These are phyloP conservation scores for Euplexia lucipara DNA, from an alignment of 2,888 invertebrate genomes.

Conservation along the genomic window DNA sequence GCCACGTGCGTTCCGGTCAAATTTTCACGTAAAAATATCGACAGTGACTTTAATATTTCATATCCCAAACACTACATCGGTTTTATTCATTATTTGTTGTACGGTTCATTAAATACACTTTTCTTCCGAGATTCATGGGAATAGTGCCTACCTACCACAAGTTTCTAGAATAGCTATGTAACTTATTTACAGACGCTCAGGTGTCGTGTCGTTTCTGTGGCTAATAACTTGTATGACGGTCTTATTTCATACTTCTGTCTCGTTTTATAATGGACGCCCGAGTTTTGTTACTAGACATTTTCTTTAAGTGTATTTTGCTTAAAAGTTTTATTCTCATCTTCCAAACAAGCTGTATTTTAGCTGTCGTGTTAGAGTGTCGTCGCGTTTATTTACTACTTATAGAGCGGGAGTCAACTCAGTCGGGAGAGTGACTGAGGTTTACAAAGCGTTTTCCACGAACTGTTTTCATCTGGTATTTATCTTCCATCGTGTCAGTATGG, in stretches of 20 bases:
- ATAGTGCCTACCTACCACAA: too few relatives aligned
- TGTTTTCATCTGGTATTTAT: neutral
- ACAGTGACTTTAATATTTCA: too few relatives aligned
- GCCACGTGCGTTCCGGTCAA: too few relatives aligned
- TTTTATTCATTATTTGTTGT: too few relatives aligned
- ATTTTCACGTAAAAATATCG: too few relatives aligned
- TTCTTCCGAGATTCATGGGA: too few relatives aligned
- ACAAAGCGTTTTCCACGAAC: conserved; percentile 1
- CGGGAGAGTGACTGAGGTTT: neutral
- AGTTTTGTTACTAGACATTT: neutral
- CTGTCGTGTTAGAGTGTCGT: conserved; percentile 2
- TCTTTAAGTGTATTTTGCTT: neutral
- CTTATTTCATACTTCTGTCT: neutral
- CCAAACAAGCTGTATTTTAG: conserved; percentile 6
- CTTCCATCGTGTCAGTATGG: neutral
- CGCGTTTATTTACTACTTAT: conserved; percentile 22
- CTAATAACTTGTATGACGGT: neutral
- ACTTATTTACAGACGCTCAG: too few relatives aligned
- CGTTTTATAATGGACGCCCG: neutral
- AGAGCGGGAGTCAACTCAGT: neutral
- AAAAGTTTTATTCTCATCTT: neutral
- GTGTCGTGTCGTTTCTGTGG: neutral
- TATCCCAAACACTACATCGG: too few relatives aligned
- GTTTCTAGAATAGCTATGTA: too few relatives aligned
- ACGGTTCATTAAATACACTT: too few relatives aligned